Base-by-base conservation (phyloP, 2,797 vertebrate genomes). In the Fistularia tabacaria region DNA sequence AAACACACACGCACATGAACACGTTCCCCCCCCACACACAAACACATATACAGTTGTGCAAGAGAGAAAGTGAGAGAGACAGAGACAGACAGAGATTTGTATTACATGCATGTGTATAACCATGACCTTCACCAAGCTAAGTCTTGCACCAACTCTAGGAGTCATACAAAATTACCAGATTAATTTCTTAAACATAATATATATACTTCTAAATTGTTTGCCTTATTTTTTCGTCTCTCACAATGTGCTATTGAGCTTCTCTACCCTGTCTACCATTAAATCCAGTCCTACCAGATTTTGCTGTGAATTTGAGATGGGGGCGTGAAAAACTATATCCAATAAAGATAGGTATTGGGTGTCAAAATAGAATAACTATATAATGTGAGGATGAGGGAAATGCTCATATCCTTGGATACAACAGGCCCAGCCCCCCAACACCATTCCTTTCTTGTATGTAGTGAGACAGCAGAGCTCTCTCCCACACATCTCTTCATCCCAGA, bases 381-480 rank as follows among this genome's bases (percentile, higher is more conserved):
- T 72, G 71, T 74, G 69, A 64, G 67, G 69, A 71, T 51, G 71
- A 70, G 57, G 67, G 53, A 56, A 76, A 69, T 0, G 48, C 69
- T 78, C 49, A 64, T 54, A 37, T 69, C 59, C 69, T 51, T 56
- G 37, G 37, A 79, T 63, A 67, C 58, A 10, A 62, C 14, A 36
- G 42, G 43, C 48, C 51, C 73, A 45, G 25, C 46, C 73, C 63
- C 62, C 76, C 58, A 47, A 54, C 64, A 58, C 75, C 66, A 70
- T 73, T 75, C 69, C 71, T 71, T 73, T 75, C 70, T 65, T 60
- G 52, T 80, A 73, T 59, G 44, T 85, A 73, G 79, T 85, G 90
- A 89, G 89, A 88, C 85, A 79, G 82, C 84, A 83, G 89, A 84
- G 87, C 90, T 87, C 92, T 91, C 93, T 95, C 92, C 93, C 94